A percentile compares a stretch with the other conserved stretches of the same genome.
Conservation (phyloP, 1,140 invertebrate species). For the Epicauta chinensis region DNA sequence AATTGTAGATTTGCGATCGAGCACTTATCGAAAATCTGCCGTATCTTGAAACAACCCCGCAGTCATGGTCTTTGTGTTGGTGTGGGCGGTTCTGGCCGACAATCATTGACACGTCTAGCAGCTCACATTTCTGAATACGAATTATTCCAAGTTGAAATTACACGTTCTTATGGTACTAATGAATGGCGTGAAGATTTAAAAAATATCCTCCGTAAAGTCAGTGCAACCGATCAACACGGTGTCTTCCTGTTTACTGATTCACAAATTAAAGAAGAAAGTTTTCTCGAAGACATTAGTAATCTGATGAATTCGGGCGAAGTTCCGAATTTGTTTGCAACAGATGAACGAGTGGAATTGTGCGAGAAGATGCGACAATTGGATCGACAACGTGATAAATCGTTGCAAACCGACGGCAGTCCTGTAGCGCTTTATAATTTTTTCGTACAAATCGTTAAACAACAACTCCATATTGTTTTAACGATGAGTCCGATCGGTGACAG, state of each 20-base stretch:
- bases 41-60: slow-evolving; percentile 74
- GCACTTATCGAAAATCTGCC: slow-evolving; percentile 80
- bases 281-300: slow-evolving; percentile 83
- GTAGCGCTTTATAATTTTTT: slow-evolving; percentile 78
- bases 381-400: slow-evolving; percentile 77
- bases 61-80: slow-evolving; percentile 75
- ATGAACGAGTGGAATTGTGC: slow-evolving; percentile 84
- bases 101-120: slow-evolving; percentile 74
- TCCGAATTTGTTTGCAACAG: slow-evolving; percentile 79
- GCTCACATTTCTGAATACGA: slow-evolving; percentile 66
- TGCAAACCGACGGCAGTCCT: slow-evolving; percentile 84
- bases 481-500: slow-evolving; percentile 86
- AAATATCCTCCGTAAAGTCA: slow-evolving; percentile 72
- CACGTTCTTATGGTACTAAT: slow-evolving; percentile 71
- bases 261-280: slow-evolving; percentile 83
- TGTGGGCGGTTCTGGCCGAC: slow-evolving; percentile 80
- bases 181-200: slow-evolving; percentile 91
- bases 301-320: slow-evolving; percentile 81
- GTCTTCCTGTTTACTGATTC: slow-evolving; percentile 82
- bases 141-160: slow-evolving; percentile 83
- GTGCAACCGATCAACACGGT: slow-evolving; percentile 59
- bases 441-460: slow-evolving; percentile 64
- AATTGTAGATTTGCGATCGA: slow-evolving; percentile 48
- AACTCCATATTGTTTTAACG: slow-evolving; percentile 50
- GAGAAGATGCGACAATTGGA: slow-evolving; percentile 77